Percentiles rank a stretch among this genome's conserved stretches.
Conservation (phyloP, 2,797 vertebrate species). For the Anas acuta region DNA sequence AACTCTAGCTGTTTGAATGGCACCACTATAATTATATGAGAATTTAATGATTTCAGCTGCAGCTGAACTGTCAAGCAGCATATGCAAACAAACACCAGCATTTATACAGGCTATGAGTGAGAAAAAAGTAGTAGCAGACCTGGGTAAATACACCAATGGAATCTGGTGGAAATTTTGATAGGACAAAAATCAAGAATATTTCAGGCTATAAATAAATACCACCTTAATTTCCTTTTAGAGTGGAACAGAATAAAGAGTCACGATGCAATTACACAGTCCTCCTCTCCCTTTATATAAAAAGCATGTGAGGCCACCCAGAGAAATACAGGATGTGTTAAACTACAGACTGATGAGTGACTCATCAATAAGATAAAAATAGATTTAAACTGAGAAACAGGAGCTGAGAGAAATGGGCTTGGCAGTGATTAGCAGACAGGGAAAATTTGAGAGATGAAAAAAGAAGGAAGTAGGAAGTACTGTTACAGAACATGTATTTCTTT, state of each 20-base stretch:
- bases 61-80: slow-evolving; percentile 40
- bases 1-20: slow-evolving; percentile 27
- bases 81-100: slow-evolving; percentile 32
- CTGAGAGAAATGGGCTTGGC: slow-evolving; percentile 29
- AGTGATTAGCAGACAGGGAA: not conserved
- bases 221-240: slow-evolving; percentile 38
- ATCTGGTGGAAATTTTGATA: slow-evolving; percentile 26
- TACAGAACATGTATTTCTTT: not conserved
- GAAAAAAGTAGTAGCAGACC: slow-evolving; percentile 9
- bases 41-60: slow-evolving; percentile 68
- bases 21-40: slow-evolving; percentile 65
- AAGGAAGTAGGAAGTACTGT: not conserved
- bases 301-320: not conserved
- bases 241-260: slow-evolving; percentile 38
- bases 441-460: slow-evolving; percentile 3
- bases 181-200: not conserved
- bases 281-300: slow-evolving; percentile 35
- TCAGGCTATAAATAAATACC: slow-evolving; percentile 27
- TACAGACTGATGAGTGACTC: slow-evolving; percentile 57
- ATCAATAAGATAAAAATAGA: slow-evolving; percentile 67
- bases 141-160: not conserved
- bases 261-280: slow-evolving; percentile 39
- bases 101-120: not conserved
- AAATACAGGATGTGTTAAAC: slow-evolving; percentile 55
- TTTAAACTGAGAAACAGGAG: slow-evolving; percentile 35